phyloP scores from a whole-genome alignment of 2,888 invertebrate species.

The Dicyrtomina minuta region DNA sequence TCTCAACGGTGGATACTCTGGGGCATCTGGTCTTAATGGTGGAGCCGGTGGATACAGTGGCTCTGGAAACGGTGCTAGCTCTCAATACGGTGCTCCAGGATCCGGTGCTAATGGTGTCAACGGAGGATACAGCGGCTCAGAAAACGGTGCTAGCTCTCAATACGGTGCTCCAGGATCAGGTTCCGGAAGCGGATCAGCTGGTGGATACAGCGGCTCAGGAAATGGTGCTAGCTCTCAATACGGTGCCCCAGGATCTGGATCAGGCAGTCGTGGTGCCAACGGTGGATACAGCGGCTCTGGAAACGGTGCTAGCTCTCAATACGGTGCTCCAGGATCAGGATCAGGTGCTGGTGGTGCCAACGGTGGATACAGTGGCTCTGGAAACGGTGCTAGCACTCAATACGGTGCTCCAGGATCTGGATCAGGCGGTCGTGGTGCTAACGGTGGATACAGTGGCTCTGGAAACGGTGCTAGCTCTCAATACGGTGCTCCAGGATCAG shows the following conservation, averaged over 20 bases:
- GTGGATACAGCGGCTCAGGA: slow-evolving; percentile 6
- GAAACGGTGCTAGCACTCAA: background rate
- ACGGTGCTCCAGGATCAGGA: slow-evolving; percentile 3
- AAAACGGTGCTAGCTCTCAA: too few species aligned
- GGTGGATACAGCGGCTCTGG: background rate
- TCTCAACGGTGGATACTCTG: slow-evolving; percentile 2
- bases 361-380: background rate
- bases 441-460: background rate
- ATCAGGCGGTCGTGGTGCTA: background rate
- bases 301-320: background rate
- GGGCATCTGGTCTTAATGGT: background rate
- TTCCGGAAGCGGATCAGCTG: too few species aligned
- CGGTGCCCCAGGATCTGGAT: slow-evolving; percentile 8
- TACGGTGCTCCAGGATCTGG: slow-evolving; percentile 2
- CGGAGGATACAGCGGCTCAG: too few species aligned
- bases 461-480: too few species aligned
- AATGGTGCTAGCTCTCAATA: background rate
- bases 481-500: background rate
- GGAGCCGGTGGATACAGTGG: background rate
- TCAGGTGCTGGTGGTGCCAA: background rate
- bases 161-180: too few species aligned
- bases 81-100: slow-evolving; percentile 16
- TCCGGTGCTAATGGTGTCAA: background rate
- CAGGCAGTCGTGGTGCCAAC: background rate
- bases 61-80: background rate